A percentile compares a stretch with the other conserved stretches of the same genome.
Conservation (phyloP, 2,888 invertebrate genomes). For the Drosophila anomalipes region DNA sequence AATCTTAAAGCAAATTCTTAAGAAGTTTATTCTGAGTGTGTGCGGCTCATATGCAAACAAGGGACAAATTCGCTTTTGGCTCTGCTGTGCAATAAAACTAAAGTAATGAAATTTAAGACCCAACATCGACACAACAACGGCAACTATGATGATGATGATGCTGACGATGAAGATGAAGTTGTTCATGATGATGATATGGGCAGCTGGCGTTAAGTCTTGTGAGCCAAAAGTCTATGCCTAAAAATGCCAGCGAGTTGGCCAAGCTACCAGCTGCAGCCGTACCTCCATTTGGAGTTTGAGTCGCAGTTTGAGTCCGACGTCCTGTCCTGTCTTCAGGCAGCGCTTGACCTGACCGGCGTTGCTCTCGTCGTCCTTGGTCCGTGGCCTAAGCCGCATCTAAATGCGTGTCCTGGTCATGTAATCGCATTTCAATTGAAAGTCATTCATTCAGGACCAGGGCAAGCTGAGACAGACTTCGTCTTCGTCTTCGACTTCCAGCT, state of each 20-base stretch:
- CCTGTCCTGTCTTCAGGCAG: conserved; percentile 26
- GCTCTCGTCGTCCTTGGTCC: conserved; percentile 23
- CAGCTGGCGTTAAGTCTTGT: conserved; percentile 56
- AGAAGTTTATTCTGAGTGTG: not conserved
- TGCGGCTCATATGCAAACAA: conserved; percentile 47
- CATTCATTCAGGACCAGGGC: conserved; percentile 65
- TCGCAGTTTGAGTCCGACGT: not conserved
- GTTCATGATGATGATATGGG: conserved; percentile 3
- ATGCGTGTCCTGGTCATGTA: conserved; percentile 84
- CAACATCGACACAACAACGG: conserved; percentile 47
- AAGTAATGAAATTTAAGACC: conserved; percentile 77
- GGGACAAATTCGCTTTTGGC: conserved; percentile 29
- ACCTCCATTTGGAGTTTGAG: not conserved
- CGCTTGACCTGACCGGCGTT: conserved; percentile 63
- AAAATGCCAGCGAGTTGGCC: conserved; percentile 45
- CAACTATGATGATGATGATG: not conserved
- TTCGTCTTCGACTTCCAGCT: conserved; percentile 15
- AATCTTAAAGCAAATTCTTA: not conserved
- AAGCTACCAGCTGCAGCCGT: conserved; percentile 36
- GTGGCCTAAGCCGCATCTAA: conserved; percentile 76
- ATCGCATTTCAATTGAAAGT: conserved; percentile 83
- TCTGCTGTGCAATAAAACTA: conserved; percentile 68
- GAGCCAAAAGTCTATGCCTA: conserved; percentile 22
- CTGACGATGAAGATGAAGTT: not conserved
- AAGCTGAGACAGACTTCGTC: conserved; percentile 24